Evolutionary conservation across 1,140 invertebrate species (phyloP).

Genomic region (Heliothis subflexa): DNA sequence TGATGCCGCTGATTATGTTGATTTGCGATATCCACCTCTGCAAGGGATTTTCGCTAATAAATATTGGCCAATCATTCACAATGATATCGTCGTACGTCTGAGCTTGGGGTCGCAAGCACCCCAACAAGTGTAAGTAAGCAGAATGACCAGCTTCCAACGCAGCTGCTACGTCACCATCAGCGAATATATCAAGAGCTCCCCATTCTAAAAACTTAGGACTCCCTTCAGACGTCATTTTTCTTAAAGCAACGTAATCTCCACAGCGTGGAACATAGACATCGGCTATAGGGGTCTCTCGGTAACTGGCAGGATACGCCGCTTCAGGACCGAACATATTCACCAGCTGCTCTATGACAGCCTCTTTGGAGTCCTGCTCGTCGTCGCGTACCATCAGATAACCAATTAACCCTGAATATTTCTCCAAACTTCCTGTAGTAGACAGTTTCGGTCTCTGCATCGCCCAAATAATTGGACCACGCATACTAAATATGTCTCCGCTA

Average conservation of each 20-base stretch:
- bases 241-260: conserved; percentile 72
- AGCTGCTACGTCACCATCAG: conserved; percentile 74
- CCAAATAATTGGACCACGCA: conserved; percentile 78
- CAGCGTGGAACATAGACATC: conserved; percentile 74
- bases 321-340: conserved; percentile 72
- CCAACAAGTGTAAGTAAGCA: conserved; percentile 73
- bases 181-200: conserved; percentile 76
- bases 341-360: conserved; percentile 72
- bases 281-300: conserved; percentile 68
- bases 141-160: conserved; percentile 76
- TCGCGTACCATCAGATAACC: conserved; percentile 69
- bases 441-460: conserved; percentile 73
- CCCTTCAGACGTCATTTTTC: conserved; percentile 53
- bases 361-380: conserved; percentile 55
- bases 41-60: conserved; percentile 57
- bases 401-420: conserved; percentile 64
- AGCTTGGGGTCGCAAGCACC: conserved; percentile 76
- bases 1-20: conserved; percentile 58
- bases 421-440: conserved; percentile 62
- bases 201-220: conserved; percentile 68
- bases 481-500: conserved; percentile 78
- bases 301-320: conserved; percentile 66
- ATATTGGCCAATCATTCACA: conserved; percentile 59
- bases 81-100: conserved; percentile 71
- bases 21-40: conserved; percentile 61